phyloP scores from a whole-genome alignment of 2,888 invertebrate species.

The Troglohyphantes excavatus region DNA sequence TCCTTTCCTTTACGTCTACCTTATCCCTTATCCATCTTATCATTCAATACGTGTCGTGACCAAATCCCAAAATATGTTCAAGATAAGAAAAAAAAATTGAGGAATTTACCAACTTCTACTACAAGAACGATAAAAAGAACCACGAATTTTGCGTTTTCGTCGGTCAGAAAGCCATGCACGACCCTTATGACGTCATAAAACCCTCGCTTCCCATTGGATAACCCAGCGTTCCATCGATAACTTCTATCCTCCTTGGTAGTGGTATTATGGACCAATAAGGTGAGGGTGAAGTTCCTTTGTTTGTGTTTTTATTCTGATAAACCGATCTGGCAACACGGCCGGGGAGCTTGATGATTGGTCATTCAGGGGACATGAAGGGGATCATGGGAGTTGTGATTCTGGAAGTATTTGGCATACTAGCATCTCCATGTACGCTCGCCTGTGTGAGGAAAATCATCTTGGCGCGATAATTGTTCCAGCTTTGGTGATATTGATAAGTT shows the following conservation, averaged over 20 bases:
- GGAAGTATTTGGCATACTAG: too few species aligned
- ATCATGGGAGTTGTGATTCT: too few species aligned
- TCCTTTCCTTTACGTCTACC: constrained; percentile 32
- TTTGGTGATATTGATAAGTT: too few species aligned
- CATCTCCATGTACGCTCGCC: too few species aligned
- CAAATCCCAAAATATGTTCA: constrained; percentile 35
- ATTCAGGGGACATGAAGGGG: neutral
- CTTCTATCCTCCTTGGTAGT: neutral
- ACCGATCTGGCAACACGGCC: too few species aligned
- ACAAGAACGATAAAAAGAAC: constrained; percentile 3
- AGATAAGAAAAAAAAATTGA: neutral
- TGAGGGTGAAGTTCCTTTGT: neutral
- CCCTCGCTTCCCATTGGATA: constrained; percentile 40
- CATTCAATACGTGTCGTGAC: constrained; percentile 64
- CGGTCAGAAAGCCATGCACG: constrained; percentile 59
- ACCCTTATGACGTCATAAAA: constrained; percentile 51
- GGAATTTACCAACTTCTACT: neutral
- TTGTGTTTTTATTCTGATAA: too few species aligned
- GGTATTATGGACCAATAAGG: neutral
- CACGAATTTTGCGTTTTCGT: constrained; percentile 55
- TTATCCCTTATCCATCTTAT: constrained; percentile 48
- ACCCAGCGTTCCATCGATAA: constrained; percentile 49
- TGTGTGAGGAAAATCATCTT: too few species aligned
- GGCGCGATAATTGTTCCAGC: too few species aligned
- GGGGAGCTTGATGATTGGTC: neutral